Evolutionary conservation across 2,797 vertebrate genomes (phyloP).

Genomic region (Gadopsis bispinosus): DNA sequence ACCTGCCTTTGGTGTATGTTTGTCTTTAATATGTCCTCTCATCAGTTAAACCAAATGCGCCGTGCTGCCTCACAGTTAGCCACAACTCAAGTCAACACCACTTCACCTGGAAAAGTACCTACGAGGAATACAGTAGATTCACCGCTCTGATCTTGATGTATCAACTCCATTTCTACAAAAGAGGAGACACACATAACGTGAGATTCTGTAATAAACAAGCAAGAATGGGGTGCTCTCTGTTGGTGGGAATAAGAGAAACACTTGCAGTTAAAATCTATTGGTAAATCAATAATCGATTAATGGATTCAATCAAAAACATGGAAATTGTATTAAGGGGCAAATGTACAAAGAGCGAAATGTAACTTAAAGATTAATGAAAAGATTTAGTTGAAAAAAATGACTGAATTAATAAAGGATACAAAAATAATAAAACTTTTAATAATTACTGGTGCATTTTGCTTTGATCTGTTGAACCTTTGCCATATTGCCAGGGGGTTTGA

Average conservation of each 20-base stretch:
- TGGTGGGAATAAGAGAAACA: background rate
- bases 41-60: constrained; percentile 79
- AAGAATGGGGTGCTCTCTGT: background rate
- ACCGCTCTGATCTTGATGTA: constrained; percentile 49
- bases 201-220: constrained; percentile 20
- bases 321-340: background rate
- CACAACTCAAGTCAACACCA: constrained; percentile 47
- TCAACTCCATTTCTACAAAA: constrained; percentile 66
- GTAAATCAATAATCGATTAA: background rate
- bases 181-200: constrained; percentile 42
- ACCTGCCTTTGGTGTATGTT: background rate
- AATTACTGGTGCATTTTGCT: background rate
- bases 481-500: background rate
- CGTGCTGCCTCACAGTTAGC: constrained; percentile 67
- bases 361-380: background rate
- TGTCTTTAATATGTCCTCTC: constrained; percentile 22
- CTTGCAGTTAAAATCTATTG: background rate
- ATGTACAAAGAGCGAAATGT: background rate
- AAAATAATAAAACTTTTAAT: background rate
- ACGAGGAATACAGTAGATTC: background rate
- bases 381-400: background rate
- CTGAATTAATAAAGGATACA: too few species aligned
- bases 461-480: background rate
- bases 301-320: background rate
- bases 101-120: constrained; percentile 82